Conservation (phyloP, 2,888 invertebrate genomes). For the Eupeodes latifasciatus region DNA sequence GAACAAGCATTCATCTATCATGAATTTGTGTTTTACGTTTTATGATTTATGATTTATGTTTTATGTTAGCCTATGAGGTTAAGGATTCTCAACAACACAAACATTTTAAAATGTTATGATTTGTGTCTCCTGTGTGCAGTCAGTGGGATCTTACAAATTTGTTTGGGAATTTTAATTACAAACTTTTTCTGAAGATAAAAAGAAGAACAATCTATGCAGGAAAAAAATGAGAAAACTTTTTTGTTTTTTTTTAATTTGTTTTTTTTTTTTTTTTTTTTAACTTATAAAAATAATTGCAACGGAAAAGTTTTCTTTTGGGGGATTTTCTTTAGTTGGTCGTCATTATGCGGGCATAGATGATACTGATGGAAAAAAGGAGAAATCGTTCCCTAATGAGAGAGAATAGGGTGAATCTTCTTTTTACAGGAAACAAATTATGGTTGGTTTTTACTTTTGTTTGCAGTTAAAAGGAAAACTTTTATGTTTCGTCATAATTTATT, state of each 20-base stretch:
- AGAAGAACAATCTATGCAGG: slow-evolving; percentile 20
- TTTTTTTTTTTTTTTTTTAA: slow-evolving; percentile 16
- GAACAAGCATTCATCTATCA: slow-evolving; percentile 22
- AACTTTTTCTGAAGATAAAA: slow-evolving; percentile 64
- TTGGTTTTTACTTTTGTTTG: slow-evolving; percentile 53
- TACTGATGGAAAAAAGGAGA: slow-evolving; percentile 24
- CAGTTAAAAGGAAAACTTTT: slow-evolving; percentile 60
- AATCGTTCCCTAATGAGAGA: slow-evolving; percentile 60
- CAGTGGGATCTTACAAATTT: slow-evolving; percentile 63
- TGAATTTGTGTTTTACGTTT: background rate
- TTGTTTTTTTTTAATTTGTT: background rate
- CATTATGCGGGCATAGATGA: slow-evolving; percentile 18
- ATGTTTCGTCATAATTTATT: slow-evolving; percentile 38
- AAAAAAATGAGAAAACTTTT: slow-evolving; percentile 53
- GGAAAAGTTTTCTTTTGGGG: slow-evolving; percentile 58
- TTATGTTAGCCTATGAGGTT: slow-evolving; percentile 56
- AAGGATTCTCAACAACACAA: slow-evolving; percentile 70
- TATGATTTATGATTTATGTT: background rate
- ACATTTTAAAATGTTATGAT: slow-evolving; percentile 67
- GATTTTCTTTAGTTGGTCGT: slow-evolving; percentile 47
- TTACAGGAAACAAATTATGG: slow-evolving; percentile 64
- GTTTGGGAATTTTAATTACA: slow-evolving; percentile 72
- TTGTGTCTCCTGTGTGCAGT: slow-evolving; percentile 48
- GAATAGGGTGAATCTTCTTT: slow-evolving; percentile 52
- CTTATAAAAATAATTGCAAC: slow-evolving; percentile 72